Evolutionary conservation across 2,113 vertebrate genomes (phyloP), one percentile per base, ranked within the genome.

Genomic region (Myotis lucifugus): DNA sequence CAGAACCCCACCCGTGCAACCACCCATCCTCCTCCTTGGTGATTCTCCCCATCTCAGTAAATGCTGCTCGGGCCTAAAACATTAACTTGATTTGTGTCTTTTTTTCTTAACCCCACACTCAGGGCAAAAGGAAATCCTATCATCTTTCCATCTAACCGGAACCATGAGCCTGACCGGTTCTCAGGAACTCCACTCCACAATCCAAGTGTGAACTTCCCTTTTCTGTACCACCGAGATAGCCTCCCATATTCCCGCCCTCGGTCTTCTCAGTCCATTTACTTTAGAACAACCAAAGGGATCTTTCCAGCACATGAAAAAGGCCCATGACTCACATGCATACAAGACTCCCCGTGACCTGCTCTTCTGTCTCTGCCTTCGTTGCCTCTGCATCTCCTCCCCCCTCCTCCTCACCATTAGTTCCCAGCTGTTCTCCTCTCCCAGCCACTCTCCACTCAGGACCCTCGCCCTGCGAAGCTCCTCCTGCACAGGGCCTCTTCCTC

Each of bases 331-430:
- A 32, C 66, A 56, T 15, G 52, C 48, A 34, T 42, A 27, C 1
- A 18, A 23, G 67, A 42, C 48, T 34, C 46, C 61, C 85, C 1
- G 0, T 0, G 11, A 27, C 6, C 27, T 42, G 21, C 23, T 14
- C 37, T 27, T 54, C 27, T 79, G 23, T 25, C 54, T 92, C 59
- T 46, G 46, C 72, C 2, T 61, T 66, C 6, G 21, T 4, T 0
- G 6, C 21, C 6, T 29, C 2, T 0, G 4, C 7, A n/a, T 59
- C 15, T 48, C 74, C 40, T 46, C 19, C 2, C 23, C n/a, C 1
- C 59, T 11, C 23, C 3, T 3, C 10, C 3, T 8, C 56, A 23
- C 23, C 42, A 9, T 32, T 18, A n/a, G 69, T 29, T 32, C 82
- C 87, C 21, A 5, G 42, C 19, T 11, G 11, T 21, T 37, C 7